phyloP scores from a whole-genome alignment of 2,797 vertebrate genomes.

The Tapirus indicus region DNA sequence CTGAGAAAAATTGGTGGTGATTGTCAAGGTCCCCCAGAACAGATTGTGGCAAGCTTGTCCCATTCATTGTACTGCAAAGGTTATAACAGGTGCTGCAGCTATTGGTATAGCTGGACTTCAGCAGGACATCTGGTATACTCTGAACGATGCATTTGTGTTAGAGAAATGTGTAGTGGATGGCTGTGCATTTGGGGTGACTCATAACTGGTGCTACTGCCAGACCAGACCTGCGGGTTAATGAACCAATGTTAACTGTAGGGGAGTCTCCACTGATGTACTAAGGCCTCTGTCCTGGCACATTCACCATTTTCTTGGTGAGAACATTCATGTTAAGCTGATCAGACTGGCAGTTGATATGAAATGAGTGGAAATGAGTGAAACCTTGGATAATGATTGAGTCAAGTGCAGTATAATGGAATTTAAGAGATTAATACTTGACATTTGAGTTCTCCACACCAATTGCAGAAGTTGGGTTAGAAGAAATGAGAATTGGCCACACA shows the following conservation, averaged over 20 bases:
- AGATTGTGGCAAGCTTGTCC: background rate
- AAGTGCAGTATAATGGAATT: background rate
- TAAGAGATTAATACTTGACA: background rate
- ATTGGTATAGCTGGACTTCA: accelerated
- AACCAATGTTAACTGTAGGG: accelerated
- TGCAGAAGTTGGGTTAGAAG: background rate
- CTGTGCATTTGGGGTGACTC: accelerated
- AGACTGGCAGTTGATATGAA: background rate
- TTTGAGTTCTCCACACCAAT: background rate
- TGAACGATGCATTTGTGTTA: accelerated
- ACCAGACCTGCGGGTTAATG: accelerated
- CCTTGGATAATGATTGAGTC: background rate
- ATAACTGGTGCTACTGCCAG: accelerated
- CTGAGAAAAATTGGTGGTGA: background rate
- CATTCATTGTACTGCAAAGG: accelerated
- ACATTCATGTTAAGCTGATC: background rate
- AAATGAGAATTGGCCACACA: background rate
- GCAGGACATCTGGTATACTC: too few relatives aligned
- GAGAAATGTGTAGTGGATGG: background rate
- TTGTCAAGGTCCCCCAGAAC: background rate
- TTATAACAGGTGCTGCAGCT: accelerated
- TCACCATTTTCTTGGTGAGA: too few relatives aligned
- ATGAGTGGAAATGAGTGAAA: background rate
- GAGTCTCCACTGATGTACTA: accelerated
- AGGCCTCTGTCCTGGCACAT: background rate